phyloP scores from a whole-genome alignment of 2,797 vertebrate genomes.

The Merluccius polli region DNA sequence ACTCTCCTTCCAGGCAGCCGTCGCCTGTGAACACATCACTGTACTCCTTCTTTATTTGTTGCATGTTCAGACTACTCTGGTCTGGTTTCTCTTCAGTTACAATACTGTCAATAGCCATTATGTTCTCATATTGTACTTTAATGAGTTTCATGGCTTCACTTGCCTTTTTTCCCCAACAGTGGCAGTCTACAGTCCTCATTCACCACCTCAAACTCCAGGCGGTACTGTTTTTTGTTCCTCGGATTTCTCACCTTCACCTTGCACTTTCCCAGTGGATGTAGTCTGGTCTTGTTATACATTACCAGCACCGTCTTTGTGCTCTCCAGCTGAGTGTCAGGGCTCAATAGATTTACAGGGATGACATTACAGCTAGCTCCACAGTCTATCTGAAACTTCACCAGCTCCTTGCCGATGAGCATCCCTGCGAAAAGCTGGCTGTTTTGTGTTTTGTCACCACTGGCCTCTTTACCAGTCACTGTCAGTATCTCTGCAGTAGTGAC shows the following conservation, averaged over 20 bases:
- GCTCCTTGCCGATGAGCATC: constrained; percentile 13
- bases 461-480: not conserved
- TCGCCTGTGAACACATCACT: constrained; percentile 22
- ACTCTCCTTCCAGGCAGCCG: constrained; percentile 23
- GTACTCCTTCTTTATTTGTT: constrained; percentile 17
- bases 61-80: not conserved
- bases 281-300: constrained; percentile 26
- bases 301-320: constrained; percentile 16
- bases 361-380: constrained; percentile 28
- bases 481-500: not conserved
- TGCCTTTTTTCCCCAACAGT: constrained; percentile 9
- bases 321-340: constrained; percentile 15
- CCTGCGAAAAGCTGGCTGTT: constrained; percentile 23
- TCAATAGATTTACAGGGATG: constrained; percentile 12
- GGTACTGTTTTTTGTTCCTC: constrained; percentile 33
- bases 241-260: constrained; percentile 31
- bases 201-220: constrained; percentile 22
- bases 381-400: constrained; percentile 25
- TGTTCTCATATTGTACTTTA: constrained; percentile 25
- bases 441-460: not conserved
- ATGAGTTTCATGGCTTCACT: constrained; percentile 24
- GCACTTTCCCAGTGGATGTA: constrained; percentile 19
- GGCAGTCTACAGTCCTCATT: not conserved
- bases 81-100: not conserved
- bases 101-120: constrained; percentile 17